Evolutionary conservation across 2,888 invertebrate species (phyloP), one percentile per base, ranked within the genome.

Genomic region (Acleris sparsana): DNA sequence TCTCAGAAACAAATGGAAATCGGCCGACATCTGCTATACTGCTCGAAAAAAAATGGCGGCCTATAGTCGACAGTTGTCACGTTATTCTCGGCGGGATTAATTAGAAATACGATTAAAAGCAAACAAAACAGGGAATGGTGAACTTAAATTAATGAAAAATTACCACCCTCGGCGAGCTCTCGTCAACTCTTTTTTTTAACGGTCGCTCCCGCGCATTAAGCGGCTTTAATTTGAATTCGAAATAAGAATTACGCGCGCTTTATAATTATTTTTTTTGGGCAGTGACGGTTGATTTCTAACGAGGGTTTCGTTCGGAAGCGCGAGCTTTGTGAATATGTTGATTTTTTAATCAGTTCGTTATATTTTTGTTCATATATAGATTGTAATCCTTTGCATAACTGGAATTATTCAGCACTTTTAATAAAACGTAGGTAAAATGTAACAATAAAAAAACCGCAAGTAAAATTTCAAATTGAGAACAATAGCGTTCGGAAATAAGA

Each of bases 131-230:
- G 92, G 90, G 90, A 92, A 91, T 91, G 89, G 92, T 92, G 92
- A 92, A 92, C 92, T 92, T 92, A 92, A 92, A 92, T 92, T 92
- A 92, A 92, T 92, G 92, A 92, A 92, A 92, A 92, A 92, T 92
- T 92, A 92, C 92, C 92, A 92, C 92, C 92, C 92, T 91, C 89
- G 80, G 86, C 85, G 91, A 85, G 89, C 87, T 86, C 87, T 92
- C 92, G 91, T 91, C 92, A 92, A 92, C 92, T 92, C 92, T 92
- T 92, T 92, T 88, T 91, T 91, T 92, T 86, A 87, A 80, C 90
- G 90, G 88, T 89, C 92, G 91, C 91, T 90, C 88, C 89, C 91
- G 92, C 90, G 92, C 92, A 92, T 92, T 92, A 92, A 92, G 92
- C 92, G 92, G 92, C 92, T 92, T 92, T 92, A 90, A 92, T 92